Evolutionary conservation across 2,888 invertebrate genomes (phyloP).

Genomic region (Anorthoa munda): DNA sequence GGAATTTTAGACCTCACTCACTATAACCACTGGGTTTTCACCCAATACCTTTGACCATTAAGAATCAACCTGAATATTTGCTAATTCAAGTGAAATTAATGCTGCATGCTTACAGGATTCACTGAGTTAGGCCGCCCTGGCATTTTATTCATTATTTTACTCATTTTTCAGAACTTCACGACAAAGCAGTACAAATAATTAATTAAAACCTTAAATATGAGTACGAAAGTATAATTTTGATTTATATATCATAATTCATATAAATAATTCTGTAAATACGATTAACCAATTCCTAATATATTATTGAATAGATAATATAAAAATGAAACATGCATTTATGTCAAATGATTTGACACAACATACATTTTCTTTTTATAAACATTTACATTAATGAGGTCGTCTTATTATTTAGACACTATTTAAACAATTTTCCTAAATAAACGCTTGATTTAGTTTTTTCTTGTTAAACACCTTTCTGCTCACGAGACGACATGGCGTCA

Average conservation of each 20-base stretch:
- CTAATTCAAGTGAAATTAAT: slow-evolving; percentile 14
- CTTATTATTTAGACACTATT: background rate
- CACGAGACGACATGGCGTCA: slow-evolving; percentile 46
- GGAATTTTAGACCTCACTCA: background rate
- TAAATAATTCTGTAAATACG: slow-evolving; percentile 41
- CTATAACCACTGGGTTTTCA: background rate
- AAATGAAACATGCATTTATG: slow-evolving; percentile 6
- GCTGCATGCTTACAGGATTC: slow-evolving; percentile 23
- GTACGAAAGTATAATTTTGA: slow-evolving; percentile 48
- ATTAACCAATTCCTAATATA: slow-evolving; percentile 30
- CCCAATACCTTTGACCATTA: background rate
- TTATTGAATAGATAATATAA: slow-evolving; percentile 3
- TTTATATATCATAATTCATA: slow-evolving; percentile 42
- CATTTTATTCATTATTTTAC: slow-evolving; percentile 5
- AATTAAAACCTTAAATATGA: slow-evolving; percentile 37
- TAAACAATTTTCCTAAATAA: background rate
- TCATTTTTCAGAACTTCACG: slow-evolving; percentile 30
- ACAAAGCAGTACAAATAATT: slow-evolving; percentile 19
- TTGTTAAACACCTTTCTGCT: slow-evolving; percentile 15
- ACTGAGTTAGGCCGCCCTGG: slow-evolving; percentile 6
- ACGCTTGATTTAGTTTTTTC: slow-evolving; percentile 26
- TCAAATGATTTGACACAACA: slow-evolving; percentile 33
- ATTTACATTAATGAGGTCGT: slow-evolving; percentile 13
- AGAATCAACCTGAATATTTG: background rate
- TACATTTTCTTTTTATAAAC: background rate